Percentiles rank a stretch among this genome's conserved stretches.
Evolutionary conservation across 2,113 vertebrate species (phyloP).

Genomic region (Lathamus discolor): DNA sequence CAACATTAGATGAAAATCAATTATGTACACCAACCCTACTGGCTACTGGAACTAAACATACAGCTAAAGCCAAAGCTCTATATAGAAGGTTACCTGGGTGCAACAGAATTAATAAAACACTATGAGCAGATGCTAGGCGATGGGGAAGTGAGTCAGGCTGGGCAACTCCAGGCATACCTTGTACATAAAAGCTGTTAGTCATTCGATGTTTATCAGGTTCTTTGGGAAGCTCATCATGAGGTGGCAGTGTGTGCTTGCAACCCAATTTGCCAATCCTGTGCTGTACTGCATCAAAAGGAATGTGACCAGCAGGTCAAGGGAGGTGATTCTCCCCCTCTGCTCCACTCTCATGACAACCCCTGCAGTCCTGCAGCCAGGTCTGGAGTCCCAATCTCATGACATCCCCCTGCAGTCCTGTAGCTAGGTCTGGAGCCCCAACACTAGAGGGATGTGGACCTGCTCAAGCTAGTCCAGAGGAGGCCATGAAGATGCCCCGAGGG

Average conservation of each 20-base stretch:
- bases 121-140: background rate
- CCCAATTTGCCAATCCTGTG: background rate
- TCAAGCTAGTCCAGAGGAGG: no score
- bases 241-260: background rate
- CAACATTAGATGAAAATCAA: background rate
- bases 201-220: background rate
- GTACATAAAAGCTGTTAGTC: background rate
- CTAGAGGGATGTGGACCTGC: no score
- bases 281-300: background rate
- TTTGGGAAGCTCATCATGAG: background rate
- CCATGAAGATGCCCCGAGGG: no score
- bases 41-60: background rate
- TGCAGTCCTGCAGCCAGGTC: background rate
- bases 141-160: background rate
- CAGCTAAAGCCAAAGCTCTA: background rate
- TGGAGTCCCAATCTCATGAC: no score
- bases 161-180: background rate
- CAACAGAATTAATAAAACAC: background rate
- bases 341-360: background rate
- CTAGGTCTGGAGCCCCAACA: background rate
- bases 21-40: background rate
- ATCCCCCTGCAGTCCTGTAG: background rate
- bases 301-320: background rate
- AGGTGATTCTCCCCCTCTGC: background rate
- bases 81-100: rapidly evolving